A percentile compares a stretch with the other conserved stretches of the same genome.
Evolutionary conservation across 2,113 vertebrate species (phyloP).

Genomic region (Macrotis lagotis): DNA sequence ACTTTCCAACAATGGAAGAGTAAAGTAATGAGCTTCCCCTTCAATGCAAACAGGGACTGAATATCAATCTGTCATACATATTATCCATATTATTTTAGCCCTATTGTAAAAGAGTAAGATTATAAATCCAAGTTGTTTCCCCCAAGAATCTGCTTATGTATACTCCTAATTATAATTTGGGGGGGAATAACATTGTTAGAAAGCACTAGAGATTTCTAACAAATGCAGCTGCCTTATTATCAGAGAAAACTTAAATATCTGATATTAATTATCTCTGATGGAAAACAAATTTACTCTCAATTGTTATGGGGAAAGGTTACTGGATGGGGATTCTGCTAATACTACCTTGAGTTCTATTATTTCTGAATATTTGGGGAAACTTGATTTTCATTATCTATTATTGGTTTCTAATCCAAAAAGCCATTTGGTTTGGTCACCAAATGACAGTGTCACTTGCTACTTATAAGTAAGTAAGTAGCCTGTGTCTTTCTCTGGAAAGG

Average conservation of each 20-base stretch:
- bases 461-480: slow-evolving; percentile 64
- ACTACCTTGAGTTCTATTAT: slow-evolving; percentile 23
- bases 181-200: slow-evolving; percentile 52
- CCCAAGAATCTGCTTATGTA: slow-evolving; percentile 64
- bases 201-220: slow-evolving; percentile 64
- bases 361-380: slow-evolving; percentile 42
- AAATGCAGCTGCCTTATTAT: slow-evolving; percentile 69
- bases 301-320: slow-evolving; percentile 40
- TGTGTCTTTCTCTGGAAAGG: slow-evolving; percentile 72
- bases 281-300: slow-evolving; percentile 74
- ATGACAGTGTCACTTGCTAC: slow-evolving; percentile 74
- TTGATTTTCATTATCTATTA: slow-evolving; percentile 39
- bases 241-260: slow-evolving; percentile 56
- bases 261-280: slow-evolving; percentile 73
- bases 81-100: background rate
- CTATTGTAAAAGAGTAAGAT: background rate
- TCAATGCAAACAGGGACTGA: no score
- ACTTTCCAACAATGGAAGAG: no score
- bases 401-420: slow-evolving; percentile 54
- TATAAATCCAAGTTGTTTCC: slow-evolving; percentile 39
- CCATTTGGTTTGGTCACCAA: slow-evolving; percentile 65
- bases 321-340: background rate
- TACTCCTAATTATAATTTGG: background rate
- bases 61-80: no score
- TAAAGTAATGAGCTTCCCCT: no score